These are phyloP conservation scores for Dufourea novaeangliae DNA, from an alignment of 1,140 invertebrate genomes.

Conservation along the genomic window DNA sequence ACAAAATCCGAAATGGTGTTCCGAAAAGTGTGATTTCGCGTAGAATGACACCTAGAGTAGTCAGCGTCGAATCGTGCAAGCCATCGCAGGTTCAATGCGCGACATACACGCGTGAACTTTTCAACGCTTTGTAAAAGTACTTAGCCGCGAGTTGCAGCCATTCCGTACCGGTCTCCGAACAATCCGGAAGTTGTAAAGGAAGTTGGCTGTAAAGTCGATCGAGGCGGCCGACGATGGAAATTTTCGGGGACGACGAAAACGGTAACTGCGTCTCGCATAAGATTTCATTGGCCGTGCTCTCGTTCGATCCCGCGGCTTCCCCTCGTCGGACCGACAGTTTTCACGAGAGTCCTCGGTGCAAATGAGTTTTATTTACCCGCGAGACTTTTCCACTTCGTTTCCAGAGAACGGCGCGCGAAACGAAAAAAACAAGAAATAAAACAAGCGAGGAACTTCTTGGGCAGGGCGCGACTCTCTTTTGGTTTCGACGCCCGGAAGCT, in stretches of 20 bases:
- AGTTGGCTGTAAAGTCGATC: not conserved
- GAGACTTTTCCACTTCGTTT: too few species aligned
- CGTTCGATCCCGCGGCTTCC: not conserved
- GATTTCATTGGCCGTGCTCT: slow-evolving; percentile 1
- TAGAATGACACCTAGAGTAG: too few species aligned
- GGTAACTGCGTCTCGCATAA: slow-evolving; percentile 14
- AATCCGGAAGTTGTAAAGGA: slow-evolving; percentile 42
- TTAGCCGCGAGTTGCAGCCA: slow-evolving; percentile 23
- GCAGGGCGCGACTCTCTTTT: not conserved
- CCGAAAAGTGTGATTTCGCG: too few species aligned
- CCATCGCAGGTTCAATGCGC: too few species aligned
- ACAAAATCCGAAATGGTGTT: too few species aligned
- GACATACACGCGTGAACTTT: too few species aligned
- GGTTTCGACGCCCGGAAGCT: not conserved
- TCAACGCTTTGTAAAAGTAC: slow-evolving; percentile 45
- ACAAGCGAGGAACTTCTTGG: not conserved
- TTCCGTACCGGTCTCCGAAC: slow-evolving; percentile 43
- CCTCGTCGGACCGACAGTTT: too few species aligned
- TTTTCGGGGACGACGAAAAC: slow-evolving; percentile 19
- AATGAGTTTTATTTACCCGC: not conserved
- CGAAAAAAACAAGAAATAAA: not conserved
- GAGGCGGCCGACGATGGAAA: not conserved
- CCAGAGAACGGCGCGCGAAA: too few species aligned
- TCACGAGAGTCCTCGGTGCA: not conserved
- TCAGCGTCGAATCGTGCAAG: too few species aligned